These are phyloP conservation scores for Sinella curviseta DNA, from an alignment of 1,140 invertebrate genomes.

Conservation along the genomic window DNA sequence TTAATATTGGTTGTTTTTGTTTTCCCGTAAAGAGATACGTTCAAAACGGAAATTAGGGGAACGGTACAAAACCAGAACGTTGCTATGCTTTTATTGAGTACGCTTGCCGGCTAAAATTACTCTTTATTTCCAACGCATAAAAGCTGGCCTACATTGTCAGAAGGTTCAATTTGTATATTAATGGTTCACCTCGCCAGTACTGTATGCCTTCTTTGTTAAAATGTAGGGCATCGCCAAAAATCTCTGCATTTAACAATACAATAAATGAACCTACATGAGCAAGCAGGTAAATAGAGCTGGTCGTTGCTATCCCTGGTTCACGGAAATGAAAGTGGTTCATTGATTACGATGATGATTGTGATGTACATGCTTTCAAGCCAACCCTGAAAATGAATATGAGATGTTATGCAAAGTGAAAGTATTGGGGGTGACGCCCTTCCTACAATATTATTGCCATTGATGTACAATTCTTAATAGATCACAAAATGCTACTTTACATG, in stretches of 20 bases:
- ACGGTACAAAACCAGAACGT: too few relatives aligned
- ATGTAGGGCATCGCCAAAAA: background rate
- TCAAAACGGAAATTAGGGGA: too few relatives aligned
- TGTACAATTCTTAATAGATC: too few relatives aligned
- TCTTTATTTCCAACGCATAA: background rate
- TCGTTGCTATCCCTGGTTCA: background rate
- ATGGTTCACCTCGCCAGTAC: too few relatives aligned
- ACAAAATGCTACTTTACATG: too few relatives aligned
- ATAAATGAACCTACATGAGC: too few relatives aligned
- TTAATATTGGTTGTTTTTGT: too few relatives aligned
- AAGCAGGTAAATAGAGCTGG: background rate
- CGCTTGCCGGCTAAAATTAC: background rate
- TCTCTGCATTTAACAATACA: background rate
- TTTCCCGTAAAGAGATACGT: too few relatives aligned
- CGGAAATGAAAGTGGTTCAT: constrained; percentile 1
- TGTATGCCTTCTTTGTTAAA: too few relatives aligned
- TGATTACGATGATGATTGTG: constrained; percentile 14
- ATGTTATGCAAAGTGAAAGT: constrained; percentile 9
- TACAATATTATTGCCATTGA: too few relatives aligned
- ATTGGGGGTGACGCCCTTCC: constrained; percentile 4
- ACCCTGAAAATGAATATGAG: background rate
- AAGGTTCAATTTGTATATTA: too few relatives aligned
- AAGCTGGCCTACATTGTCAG: background rate
- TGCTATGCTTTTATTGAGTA: too few relatives aligned
- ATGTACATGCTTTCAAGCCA: background rate